Base-by-base conservation (phyloP, 2,888 invertebrate genomes). In the Microctonus hyperodae region DNA sequence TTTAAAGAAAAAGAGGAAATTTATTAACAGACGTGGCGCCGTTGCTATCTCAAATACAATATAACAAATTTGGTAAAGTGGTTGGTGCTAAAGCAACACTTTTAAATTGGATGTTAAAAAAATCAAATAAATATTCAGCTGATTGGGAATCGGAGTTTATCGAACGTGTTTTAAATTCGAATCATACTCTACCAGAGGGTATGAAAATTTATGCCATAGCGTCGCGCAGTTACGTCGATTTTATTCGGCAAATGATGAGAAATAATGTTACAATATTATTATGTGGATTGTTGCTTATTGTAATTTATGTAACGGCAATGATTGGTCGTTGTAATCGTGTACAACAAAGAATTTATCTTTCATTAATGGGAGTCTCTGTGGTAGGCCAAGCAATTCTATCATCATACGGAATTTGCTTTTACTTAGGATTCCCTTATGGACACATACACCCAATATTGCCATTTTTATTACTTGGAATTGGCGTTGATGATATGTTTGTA, bases 401-500 rank as follows among this genome's bases (percentile, higher is more conserved):
- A 1, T 80, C 84, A 0, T 85, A 82, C 67, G 85, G 85, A 9
- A 16, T 84, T 1, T 84, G 83, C 56, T 84, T 78, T 60, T 80
- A 82, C 35, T 66, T 85, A 65, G 84, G 83, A 1, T 80, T 79
- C 55, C 76, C 79, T 23, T 85, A 83, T 70, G 84, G 84, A 1
- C 84, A 85, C 22, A 74, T 85, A 23, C 85, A 85, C 72, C 82
- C 83, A 3, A 81, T 85, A 48, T 72, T 85, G 51, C 85, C 85
- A 10, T 85, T 85, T 68, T 72, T 85, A 2, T 71, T 85, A 13
- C 76, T 85, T 11, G 85, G 85, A 2, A 81, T 85, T 63, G 85
- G 85, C 2, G 85, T 85, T 28, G 85, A 85, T 64, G 84, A 85
- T 58, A 84, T 84, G 78, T 85, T 85, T 68, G 82, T 85, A 13